phyloP scores from a whole-genome alignment of 37 sponge, comb jelly and placozoan species.

The Diacarnus erythraeanus region DNA sequence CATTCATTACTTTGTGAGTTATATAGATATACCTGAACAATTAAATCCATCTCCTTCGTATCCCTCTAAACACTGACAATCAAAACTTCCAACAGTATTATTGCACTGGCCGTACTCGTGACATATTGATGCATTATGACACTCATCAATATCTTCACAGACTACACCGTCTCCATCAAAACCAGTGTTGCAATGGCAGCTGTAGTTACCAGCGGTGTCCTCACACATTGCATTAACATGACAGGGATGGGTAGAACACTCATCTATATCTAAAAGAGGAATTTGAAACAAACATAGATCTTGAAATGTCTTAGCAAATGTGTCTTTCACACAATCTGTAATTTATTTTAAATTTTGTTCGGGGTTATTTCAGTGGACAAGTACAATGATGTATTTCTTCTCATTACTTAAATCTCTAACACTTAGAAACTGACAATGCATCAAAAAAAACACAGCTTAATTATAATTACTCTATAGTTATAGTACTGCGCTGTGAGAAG shows the following conservation, averaged over 20 bases:
- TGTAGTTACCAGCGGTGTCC: not conserved
- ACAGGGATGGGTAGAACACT: conserved; percentile 12
- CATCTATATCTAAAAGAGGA: conserved; percentile 19
- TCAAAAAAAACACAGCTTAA: too few species aligned
- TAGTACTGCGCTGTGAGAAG: too few species aligned
- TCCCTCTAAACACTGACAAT: conserved; percentile 37
- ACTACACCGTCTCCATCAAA: conserved; percentile 1
- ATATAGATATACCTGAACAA: conserved; percentile 11
- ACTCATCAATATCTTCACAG: not conserved
- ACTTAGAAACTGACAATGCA: too few species aligned
- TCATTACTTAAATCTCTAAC: too few species aligned
- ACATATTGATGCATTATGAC: not conserved
- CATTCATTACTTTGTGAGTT: too few species aligned
- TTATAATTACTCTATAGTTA: too few species aligned
- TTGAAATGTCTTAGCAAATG: too few species aligned
- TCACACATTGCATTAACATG: conserved; percentile 3
- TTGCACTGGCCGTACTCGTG: conserved; percentile 10
- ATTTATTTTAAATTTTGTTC: too few species aligned
- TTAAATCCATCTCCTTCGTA: conserved; percentile 15
- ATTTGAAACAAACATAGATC: too few species aligned
- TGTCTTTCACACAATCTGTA: too few species aligned
- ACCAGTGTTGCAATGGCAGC: conserved; percentile 4
- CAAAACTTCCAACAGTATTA: conserved; percentile 22
- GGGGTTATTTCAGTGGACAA: too few species aligned
- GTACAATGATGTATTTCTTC: too few species aligned